Percentiles rank a stretch among this genome's conserved stretches.
These are phyloP conservation scores for Phoeniculus purpureus DNA, from an alignment of 2,797 vertebrate species.

Conservation along the genomic window DNA sequence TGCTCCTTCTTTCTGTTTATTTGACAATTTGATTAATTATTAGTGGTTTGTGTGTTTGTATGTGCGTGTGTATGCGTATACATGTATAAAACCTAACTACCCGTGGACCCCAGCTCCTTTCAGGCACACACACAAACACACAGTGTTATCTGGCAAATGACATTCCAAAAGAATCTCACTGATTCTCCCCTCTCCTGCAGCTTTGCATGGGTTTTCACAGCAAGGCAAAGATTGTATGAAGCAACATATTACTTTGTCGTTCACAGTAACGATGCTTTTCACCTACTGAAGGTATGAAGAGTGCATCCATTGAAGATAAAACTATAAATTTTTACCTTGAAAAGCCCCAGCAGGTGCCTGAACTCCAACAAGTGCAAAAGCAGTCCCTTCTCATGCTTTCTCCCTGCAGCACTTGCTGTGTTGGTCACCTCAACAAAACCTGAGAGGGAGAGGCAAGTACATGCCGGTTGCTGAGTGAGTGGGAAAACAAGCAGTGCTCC, in stretches of 20 bases:
- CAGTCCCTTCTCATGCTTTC: not conserved
- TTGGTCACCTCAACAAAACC: not conserved
- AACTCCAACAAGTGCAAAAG: not conserved
- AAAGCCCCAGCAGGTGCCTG: not conserved
- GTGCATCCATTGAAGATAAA: not conserved
- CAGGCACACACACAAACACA: not conserved
- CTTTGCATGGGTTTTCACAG: not conserved
- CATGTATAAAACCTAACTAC: not conserved
- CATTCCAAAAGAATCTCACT: not conserved
- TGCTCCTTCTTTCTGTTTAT: not conserved
- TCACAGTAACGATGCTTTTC: not conserved
- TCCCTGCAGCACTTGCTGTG: not conserved
- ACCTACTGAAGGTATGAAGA: not conserved
- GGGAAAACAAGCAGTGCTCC: not conserved
- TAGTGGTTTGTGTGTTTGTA: not conserved
- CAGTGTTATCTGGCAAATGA: not conserved
- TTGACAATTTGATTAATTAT: not conserved
- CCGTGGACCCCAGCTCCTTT: not conserved
- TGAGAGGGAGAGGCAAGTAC: not conserved
- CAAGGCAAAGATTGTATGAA: not conserved
- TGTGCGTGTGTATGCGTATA: not conserved
- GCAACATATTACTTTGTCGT: not conserved
- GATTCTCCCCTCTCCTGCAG: not conserved
- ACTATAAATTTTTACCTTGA: not conserved
- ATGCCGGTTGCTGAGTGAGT: not conserved